Conservation (phyloP, 2,797 vertebrate genomes). For the Hephaestus fuliginosus region DNA sequence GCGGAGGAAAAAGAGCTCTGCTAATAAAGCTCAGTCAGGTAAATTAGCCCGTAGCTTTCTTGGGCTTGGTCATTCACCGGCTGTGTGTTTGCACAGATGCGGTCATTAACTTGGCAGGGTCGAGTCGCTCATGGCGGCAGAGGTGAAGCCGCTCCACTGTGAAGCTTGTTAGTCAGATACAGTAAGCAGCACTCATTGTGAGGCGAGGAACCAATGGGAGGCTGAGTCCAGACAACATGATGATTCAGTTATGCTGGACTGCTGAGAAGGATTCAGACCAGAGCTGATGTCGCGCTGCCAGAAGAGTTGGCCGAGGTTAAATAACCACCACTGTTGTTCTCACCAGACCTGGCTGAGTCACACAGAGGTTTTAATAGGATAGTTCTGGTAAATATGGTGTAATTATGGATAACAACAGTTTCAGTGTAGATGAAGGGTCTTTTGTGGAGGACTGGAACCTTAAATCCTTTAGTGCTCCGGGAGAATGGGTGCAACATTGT, state of each 20-base stretch:
- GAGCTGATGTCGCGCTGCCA: constrained; percentile 29
- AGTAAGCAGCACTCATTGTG: constrained; percentile 48
- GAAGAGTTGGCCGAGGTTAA: constrained; percentile 56
- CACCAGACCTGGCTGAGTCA: constrained; percentile 52
- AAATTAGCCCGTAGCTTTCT: constrained; percentile 55
- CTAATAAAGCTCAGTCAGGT: constrained; percentile 58
- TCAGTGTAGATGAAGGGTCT: constrained; percentile 48
- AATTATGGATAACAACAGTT: constrained; percentile 61
- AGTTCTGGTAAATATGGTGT: constrained; percentile 62
- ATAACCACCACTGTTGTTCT: constrained; percentile 62
- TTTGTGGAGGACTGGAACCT: constrained; percentile 37
- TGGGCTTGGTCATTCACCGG: constrained; percentile 45
- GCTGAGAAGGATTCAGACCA: constrained; percentile 33
- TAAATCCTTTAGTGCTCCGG: constrained; percentile 19
- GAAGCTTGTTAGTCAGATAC: constrained; percentile 53
- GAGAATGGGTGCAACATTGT: constrained; percentile 46
- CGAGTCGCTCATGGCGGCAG: constrained; percentile 36
- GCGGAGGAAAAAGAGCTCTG: constrained; percentile 26
- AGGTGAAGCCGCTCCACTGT: constrained; percentile 42
- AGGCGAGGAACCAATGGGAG: constrained; percentile 21
- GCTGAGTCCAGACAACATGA: constrained; percentile 35
- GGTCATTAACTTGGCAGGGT: constrained; percentile 59
- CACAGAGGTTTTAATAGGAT: constrained; percentile 61
- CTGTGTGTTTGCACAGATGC: constrained; percentile 62
- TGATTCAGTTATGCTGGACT: constrained; percentile 51